Evolutionary conservation across 2,797 vertebrate species (phyloP).

Genomic region (Centroberyx gerrardi): DNA sequence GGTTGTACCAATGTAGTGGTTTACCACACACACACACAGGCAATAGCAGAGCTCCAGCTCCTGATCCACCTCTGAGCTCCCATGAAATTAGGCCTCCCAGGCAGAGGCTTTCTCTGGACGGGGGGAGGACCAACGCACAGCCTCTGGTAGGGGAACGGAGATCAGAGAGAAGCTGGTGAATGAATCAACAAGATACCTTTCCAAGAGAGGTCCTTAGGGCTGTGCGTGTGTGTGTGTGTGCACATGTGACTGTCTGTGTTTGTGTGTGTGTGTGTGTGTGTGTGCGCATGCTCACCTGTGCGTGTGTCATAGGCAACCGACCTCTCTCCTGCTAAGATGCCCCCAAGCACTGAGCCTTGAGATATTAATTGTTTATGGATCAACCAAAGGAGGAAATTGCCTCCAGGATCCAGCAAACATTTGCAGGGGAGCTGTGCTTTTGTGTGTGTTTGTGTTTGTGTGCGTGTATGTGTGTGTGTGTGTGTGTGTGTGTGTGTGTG

Average conservation of each 20-base stretch:
- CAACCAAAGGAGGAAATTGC: conserved; percentile 64
- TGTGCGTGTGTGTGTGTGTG: conserved; percentile 19
- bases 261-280: conserved; percentile 7
- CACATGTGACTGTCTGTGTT: not conserved
- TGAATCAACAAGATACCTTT: conserved; percentile 55
- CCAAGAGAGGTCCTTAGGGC: conserved; percentile 47
- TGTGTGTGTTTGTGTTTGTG: conserved; percentile 19
- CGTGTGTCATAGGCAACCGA: conserved; percentile 50
- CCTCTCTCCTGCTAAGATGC: conserved; percentile 13
- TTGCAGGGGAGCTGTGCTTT: conserved; percentile 16
- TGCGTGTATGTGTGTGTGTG: conserved; percentile 5
- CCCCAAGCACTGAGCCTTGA: conserved; percentile 21
- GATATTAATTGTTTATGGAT: conserved; percentile 61
- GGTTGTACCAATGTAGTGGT: conserved; percentile 17
- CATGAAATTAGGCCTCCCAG: conserved; percentile 70
- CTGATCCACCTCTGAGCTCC: conserved; percentile 47
- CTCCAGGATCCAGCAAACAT: conserved; percentile 52
- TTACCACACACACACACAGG: conserved; percentile 36
- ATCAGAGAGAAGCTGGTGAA: conserved; percentile 41
- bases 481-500: not conserved
- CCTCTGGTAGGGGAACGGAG: conserved; percentile 40
- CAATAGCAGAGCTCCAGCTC: conserved; percentile 24
- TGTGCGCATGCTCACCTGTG: conserved; percentile 46
- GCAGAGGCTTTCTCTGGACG: conserved; percentile 63
- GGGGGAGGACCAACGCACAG: conserved; percentile 65